Conservation (phyloP, 2,797 vertebrate genomes). For the Sebastes miniatus region DNA sequence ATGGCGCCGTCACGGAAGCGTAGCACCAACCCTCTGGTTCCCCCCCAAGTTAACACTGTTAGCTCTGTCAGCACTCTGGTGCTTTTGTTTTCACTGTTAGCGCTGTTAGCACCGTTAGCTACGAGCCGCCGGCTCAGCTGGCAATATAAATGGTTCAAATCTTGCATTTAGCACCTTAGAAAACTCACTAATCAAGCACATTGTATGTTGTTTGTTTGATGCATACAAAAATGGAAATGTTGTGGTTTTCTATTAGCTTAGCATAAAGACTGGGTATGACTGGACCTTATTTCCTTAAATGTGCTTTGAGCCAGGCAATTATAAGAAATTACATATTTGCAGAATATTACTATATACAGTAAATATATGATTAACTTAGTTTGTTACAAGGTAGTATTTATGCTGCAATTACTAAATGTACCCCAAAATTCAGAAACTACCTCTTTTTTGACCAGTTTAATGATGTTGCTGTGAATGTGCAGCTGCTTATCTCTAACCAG, state of each 20-base stretch:
- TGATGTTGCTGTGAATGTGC: not conserved
- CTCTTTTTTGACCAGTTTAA: not conserved
- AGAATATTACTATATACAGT: too few relatives aligned
- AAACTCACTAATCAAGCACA: not conserved
- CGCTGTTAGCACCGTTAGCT: too few relatives aligned
- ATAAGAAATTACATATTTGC: too few relatives aligned
- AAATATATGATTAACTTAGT: not conserved
- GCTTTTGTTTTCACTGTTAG: too few relatives aligned
- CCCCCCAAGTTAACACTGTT: too few relatives aligned
- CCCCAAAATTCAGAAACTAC: not conserved
- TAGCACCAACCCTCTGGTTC: too few relatives aligned
- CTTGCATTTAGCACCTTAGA: too few relatives aligned
- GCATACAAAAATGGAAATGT: not conserved
- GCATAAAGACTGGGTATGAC: not conserved
- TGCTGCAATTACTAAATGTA: not conserved
- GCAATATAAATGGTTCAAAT: too few relatives aligned
- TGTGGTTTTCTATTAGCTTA: not conserved
- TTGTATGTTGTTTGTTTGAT: not conserved
- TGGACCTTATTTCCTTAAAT: not conserved
- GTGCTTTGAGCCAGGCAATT: not conserved
- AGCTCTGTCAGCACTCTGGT: too few relatives aligned
- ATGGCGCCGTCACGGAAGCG: too few relatives aligned
- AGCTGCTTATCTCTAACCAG: not conserved
- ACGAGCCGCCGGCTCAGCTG: too few relatives aligned
- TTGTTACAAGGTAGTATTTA: not conserved